phyloP scores from a whole-genome alignment of 1,140 invertebrate species.

The Acyrthosiphon pisum region DNA sequence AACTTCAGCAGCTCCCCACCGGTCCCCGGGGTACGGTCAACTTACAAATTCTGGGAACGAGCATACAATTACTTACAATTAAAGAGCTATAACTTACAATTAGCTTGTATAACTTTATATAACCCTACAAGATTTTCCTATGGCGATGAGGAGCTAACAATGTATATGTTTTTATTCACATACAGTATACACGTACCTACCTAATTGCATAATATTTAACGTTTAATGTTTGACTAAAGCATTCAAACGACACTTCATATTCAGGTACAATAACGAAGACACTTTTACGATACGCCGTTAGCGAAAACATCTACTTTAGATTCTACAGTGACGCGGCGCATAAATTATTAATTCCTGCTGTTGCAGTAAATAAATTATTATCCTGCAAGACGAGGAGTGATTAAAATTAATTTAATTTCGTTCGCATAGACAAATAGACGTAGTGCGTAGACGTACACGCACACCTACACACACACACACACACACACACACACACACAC shows the following conservation, averaged over 20 bases:
- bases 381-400: background rate
- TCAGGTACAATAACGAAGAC: background rate
- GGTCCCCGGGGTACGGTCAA: background rate
- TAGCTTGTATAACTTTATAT: background rate
- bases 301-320: background rate
- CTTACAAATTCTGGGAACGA: background rate
- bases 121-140: background rate
- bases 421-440: conserved; percentile 16
- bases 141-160: background rate
- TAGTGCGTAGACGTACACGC: no score
- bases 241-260: background rate
- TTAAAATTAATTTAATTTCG: conserved; percentile 46
- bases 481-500: background rate
- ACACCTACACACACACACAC: background rate
- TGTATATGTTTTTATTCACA: background rate
- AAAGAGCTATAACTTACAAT: background rate
- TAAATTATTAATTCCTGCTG: conserved; percentile 1
- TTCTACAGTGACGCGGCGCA: background rate
- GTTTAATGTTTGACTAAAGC: background rate
- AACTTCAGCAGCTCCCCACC: background rate
- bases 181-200: no score
- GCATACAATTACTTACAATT: background rate
- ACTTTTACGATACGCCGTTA: background rate
- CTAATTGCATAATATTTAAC: background rate
- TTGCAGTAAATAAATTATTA: conserved; percentile 21